These are phyloP conservation scores for Clistopyga incitator DNA, from an alignment of 2,888 invertebrate genomes.

Conservation along the genomic window DNA sequence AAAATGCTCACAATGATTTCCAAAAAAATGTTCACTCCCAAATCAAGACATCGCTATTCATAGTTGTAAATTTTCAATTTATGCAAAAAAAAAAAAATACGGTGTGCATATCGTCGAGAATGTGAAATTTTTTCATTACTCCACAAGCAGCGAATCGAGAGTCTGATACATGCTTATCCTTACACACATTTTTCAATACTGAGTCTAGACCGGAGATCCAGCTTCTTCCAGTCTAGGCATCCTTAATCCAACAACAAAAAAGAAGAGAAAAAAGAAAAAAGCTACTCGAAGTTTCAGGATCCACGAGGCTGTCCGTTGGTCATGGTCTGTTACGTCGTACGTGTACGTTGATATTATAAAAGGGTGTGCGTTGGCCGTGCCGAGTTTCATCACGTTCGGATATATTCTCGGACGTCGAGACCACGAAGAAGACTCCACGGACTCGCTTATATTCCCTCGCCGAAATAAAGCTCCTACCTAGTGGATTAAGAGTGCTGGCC, in stretches of 20 bases:
- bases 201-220: background rate
- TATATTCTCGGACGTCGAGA: slow-evolving; percentile 44
- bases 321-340: background rate
- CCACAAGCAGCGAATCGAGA: background rate
- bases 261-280: slow-evolving; percentile 37
- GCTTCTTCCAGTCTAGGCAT: slow-evolving; percentile 22
- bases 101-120: slow-evolving; percentile 17
- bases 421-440: slow-evolving; percentile 13
- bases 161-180: background rate
- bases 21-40: background rate
- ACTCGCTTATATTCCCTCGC: slow-evolving; percentile 30
- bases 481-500: slow-evolving; percentile 69
- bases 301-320: background rate
- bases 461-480: slow-evolving; percentile 67
- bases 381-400: slow-evolving; percentile 59
- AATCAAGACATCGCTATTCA: background rate
- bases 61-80: background rate
- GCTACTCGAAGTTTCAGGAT: slow-evolving; percentile 51
- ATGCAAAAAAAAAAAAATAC: too few species aligned
- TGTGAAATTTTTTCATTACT: background rate
- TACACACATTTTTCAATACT: background rate
- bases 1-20: too few species aligned
- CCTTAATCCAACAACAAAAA: slow-evolving; percentile 37
- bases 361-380: slow-evolving; percentile 15
- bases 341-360: slow-evolving; percentile 27